A percentile compares a stretch with the other conserved stretches of the same genome.
Evolutionary conservation across 35 echinoderm and acorn worm species (phyloP).

Genomic region (Heliocidaris tuberculata): DNA sequence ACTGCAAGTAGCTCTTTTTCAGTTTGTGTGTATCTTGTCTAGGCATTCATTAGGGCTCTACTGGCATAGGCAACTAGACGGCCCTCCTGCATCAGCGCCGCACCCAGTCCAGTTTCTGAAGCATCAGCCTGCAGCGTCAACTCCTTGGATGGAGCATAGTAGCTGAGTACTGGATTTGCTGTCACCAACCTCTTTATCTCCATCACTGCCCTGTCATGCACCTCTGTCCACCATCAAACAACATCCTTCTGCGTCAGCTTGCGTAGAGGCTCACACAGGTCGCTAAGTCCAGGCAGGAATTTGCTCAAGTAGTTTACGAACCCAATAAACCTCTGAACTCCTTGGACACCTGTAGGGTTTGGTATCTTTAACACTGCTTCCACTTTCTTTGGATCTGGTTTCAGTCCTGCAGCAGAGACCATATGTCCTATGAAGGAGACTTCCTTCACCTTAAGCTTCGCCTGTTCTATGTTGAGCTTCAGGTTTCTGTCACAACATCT

Average conservation of each 20-base stretch:
- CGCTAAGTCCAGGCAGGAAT: conserved; percentile 48
- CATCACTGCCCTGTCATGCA: conserved; percentile 53
- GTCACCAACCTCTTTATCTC: conserved; percentile 50
- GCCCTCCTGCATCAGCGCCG: conserved; percentile 45
- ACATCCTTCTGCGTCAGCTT: conserved; percentile 54
- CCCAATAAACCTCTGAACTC: conserved; percentile 66
- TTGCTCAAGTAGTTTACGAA: conserved; percentile 76
- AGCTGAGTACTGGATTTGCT: conserved; percentile 48
- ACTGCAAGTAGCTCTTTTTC: conserved; percentile 66
- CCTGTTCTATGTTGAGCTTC: conserved; percentile 67
- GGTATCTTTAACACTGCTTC: conserved; percentile 56
- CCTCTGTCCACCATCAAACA: conserved; percentile 60
- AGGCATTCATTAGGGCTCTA: conserved; percentile 55
- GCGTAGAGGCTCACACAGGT: conserved; percentile 56
- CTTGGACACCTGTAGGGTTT: conserved; percentile 53
- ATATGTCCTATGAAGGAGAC: not conserved
- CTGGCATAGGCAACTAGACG: conserved; percentile 65
- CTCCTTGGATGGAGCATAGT: conserved; percentile 52
- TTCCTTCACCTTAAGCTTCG: conserved; percentile 41
- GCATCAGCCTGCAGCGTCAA: conserved; percentile 57
- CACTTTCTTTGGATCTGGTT: conserved; percentile 68
- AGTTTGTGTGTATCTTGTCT: conserved; percentile 65
- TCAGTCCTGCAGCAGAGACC: conserved; percentile 49
- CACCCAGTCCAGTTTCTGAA: conserved; percentile 46
- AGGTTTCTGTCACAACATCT: conserved; percentile 66